Conservation (phyloP, 2,113 vertebrate genomes). For the Delphinapterus leucas region DNA sequence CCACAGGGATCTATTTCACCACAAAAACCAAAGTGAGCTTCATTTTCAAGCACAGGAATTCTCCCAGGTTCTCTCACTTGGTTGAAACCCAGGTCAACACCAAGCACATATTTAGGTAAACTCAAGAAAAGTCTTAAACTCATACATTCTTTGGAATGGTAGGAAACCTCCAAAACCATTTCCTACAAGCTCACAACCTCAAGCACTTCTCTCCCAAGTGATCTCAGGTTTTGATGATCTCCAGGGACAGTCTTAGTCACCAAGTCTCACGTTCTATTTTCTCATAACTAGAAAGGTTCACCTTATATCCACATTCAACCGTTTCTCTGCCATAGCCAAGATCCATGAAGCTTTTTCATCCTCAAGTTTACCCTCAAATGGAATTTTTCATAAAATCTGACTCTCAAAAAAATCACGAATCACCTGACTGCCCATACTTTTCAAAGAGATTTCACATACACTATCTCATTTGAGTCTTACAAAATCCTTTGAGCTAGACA, state of each 20-base stretch:
- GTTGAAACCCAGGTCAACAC: background rate
- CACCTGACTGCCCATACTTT: background rate
- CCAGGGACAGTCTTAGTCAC: background rate
- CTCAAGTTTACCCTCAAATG: background rate
- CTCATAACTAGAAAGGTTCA: background rate
- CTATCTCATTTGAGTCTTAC: conserved; percentile 5
- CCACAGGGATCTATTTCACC: conserved; percentile 60
- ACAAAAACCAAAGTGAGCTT: conserved; percentile 65
- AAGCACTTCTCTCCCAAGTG: background rate
- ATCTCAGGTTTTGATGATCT: background rate
- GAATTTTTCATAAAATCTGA: conserved; percentile 29
- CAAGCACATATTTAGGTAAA: background rate
- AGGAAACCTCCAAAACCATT: background rate
- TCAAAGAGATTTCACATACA: background rate
- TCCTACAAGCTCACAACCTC: background rate
- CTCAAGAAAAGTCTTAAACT: conserved; percentile 4
- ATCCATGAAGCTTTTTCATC: background rate
- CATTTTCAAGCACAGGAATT: background rate
- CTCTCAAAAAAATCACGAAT: background rate
- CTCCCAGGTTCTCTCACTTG: background rate
- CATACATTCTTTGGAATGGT: background rate
- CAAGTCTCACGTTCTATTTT: background rate
- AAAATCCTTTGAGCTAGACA: background rate
- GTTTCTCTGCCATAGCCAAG: background rate
- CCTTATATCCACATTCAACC: background rate